Base-by-base conservation (phyloP, 2,888 invertebrate species). In the Ichneumoninae sp. region DNA sequence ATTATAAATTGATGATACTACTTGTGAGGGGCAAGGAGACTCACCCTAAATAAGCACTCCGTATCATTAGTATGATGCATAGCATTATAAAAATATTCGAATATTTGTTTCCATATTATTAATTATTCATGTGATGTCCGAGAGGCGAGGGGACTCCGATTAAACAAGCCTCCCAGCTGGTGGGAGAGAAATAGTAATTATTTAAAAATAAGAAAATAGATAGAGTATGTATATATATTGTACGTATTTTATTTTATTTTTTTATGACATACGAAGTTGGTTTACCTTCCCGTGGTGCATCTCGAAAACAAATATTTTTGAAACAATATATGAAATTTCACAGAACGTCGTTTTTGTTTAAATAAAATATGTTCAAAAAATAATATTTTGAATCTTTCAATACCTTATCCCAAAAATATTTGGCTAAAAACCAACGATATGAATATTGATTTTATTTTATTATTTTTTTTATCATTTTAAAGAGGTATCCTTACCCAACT, bases 201-300 rank as follows among this genome's bases (percentile, higher is more conserved):
- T 13, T 44, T 10, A 44, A 44, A 8, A 8, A 30, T 30, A 30
- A 30, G 3, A 30, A 30, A 4, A 44, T 7, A 26, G 26, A 26
- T 26, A 26, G 26, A 26, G 13, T 44, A 10, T 44, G 44, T 13
- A 8, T 44, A 68, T 10, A 22, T 19, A 47, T 44, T 44, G 7
- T 44, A 44, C 5, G 5, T 44, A 44, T 44, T 44, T 44, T 44
- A 44, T 36, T 44, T 44, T 44, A 30, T 30, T 30, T 30, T 30
- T 44, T 44, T 44, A 10, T 50, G 50, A 50, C n/a, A 50, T 50
- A n/a, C 8, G 16, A 50, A 50, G 50, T 50, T 50, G 50, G 50
- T 50, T 66, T 66, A 66, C 66, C 66, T 40, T 47, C 72, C 26
- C 72, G 62, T 47, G 72, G 72, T 74, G 72, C 72, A 74, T 60